Evolutionary conservation across 1,140 invertebrate genomes (phyloP).

Genomic region (Sinella curviseta): DNA sequence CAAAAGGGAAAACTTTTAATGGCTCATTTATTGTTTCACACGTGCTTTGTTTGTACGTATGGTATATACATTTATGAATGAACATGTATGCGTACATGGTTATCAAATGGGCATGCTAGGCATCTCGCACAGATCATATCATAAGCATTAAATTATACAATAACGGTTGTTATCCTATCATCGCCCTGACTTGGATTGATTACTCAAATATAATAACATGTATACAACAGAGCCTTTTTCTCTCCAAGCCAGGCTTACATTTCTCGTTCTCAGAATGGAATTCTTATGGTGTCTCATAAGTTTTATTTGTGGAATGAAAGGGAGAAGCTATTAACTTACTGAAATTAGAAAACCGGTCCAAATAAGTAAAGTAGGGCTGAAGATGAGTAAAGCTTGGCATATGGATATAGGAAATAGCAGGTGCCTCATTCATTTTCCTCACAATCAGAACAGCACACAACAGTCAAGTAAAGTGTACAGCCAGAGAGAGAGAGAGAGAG

Average conservation of each 20-base stretch:
- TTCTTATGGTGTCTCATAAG: not conserved
- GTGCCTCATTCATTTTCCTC: no score
- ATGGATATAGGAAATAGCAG: no score
- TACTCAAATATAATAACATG: not conserved
- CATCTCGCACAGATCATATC: no score
- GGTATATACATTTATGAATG: no score
- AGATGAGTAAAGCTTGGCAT: not conserved
- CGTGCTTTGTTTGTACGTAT: no score
- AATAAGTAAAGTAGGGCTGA: not conserved
- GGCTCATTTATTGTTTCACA: not conserved
- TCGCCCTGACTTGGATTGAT: not conserved
- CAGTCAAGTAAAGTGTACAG: not conserved
- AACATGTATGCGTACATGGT: no score
- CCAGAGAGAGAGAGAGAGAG: no score
- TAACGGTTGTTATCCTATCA: not conserved
- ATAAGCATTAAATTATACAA: not conserved
- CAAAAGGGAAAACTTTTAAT: not conserved
- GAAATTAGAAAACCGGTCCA: not conserved
- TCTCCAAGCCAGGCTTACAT: no score
- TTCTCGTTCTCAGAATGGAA: not conserved
- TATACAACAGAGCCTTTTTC: not conserved
- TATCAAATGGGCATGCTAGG: no score
- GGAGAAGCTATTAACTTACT: not conserved
- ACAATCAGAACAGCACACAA: not conserved
- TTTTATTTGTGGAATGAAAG: not conserved